Percentiles rank a stretch among this genome's conserved stretches.
phyloP scores from a whole-genome alignment of 2,888 invertebrate genomes.

The Rhamphomyia laevipes region DNA sequence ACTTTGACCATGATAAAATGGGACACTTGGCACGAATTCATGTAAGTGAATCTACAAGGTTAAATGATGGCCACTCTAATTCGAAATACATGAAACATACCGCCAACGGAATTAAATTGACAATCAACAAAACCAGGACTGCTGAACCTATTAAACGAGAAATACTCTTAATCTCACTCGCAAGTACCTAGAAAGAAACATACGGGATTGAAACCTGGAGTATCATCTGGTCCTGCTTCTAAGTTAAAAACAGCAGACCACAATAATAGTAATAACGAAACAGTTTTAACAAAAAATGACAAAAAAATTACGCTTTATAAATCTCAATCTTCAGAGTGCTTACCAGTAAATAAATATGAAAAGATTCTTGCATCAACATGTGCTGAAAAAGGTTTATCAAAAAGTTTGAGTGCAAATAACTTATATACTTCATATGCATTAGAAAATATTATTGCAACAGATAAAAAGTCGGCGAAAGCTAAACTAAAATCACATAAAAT shows the following conservation, averaged over 20 bases:
- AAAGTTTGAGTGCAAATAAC: neutral
- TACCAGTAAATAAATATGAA: neutral
- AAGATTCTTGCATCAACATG: neutral
- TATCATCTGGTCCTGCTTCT: conserved; percentile 72
- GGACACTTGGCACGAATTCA: too few species aligned
- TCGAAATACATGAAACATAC: conserved; percentile 83
- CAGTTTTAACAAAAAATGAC: too few species aligned
- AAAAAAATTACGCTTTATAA: neutral
- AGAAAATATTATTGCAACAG: too few species aligned
- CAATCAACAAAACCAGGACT: conserved; percentile 76
- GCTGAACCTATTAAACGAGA: conserved; percentile 4
- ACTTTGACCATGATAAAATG: conserved; percentile 16
- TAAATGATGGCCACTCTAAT: too few species aligned
- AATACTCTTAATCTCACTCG: conserved; percentile 47
- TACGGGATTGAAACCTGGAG: conserved; percentile 74
- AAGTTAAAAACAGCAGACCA: too few species aligned
- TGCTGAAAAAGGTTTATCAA: neutral
- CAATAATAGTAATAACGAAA: too few species aligned
- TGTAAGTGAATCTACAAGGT: too few species aligned
- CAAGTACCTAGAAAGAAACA: conserved; percentile 44
- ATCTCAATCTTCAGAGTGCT: neutral
- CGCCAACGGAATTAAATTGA: conserved; percentile 76
- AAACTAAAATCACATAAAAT: too few species aligned
- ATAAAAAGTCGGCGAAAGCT: too few species aligned
- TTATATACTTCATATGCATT: conserved; percentile 17